A percentile compares a stretch with the other conserved stretches of the same genome.
Conservation (phyloP, 2,888 invertebrate genomes). For the Steinernema carpocapsae region DNA sequence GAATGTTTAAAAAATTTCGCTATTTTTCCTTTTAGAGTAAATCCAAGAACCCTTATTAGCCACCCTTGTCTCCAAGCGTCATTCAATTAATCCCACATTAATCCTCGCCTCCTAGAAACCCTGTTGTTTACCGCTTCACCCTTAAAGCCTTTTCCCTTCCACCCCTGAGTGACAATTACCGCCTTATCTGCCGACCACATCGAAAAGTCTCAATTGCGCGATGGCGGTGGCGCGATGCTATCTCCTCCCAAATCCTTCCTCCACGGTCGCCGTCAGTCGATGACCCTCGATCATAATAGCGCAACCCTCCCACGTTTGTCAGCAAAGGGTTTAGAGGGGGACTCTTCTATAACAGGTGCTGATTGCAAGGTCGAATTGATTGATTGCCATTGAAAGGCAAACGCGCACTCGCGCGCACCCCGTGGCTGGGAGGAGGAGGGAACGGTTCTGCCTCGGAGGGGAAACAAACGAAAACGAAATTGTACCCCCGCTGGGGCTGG, state of each 20-base stretch:
- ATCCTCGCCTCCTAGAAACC: too few relatives aligned
- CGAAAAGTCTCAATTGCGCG: constrained; percentile 26
- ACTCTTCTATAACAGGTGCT: constrained; percentile 21
- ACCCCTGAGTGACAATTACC: constrained; percentile 8
- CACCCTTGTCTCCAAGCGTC: too few relatives aligned
- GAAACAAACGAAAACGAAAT: constrained; percentile 17
- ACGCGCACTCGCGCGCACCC: constrained; percentile 3
- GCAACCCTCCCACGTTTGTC: constrained; percentile 10
- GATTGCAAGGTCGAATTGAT: constrained; percentile 22
- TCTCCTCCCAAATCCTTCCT: constrained; percentile 4
- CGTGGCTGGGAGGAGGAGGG: not conserved
- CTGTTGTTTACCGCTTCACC: not conserved
- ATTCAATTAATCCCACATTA: too few relatives aligned
- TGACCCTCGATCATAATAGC: constrained; percentile 17
- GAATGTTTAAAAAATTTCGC: too few relatives aligned
- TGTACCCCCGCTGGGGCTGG: not conserved
- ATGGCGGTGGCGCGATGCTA: constrained; percentile 7
- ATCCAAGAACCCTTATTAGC: too few relatives aligned
- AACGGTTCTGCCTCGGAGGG: constrained; percentile 33
- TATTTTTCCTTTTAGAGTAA: too few relatives aligned
- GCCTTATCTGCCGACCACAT: constrained; percentile 5
- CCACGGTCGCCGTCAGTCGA: not conserved
- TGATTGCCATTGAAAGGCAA: constrained; percentile 14
- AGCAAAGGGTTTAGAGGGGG: not conserved
- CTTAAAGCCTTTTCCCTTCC: not conserved